These are phyloP conservation scores for Clarias batrachus DNA, from an alignment of 2,113 vertebrate genomes.

Conservation along the genomic window DNA sequence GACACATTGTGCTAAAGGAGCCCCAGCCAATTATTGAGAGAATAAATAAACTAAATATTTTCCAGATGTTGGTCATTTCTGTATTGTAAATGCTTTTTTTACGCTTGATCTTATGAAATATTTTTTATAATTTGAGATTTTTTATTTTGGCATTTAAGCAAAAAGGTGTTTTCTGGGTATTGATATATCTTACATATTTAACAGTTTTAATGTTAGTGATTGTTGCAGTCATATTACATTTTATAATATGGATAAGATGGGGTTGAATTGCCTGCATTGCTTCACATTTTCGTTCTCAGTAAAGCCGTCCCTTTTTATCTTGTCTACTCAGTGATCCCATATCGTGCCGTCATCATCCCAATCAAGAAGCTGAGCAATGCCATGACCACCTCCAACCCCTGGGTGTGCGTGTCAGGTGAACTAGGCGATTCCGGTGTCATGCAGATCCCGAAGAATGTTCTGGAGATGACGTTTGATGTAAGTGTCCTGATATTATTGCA, in stretches of 20 bases:
- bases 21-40: too few species aligned
- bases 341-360: conserved; percentile 90
- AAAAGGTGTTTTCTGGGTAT: too few species aligned
- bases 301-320: neutral
- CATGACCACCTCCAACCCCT: conserved; percentile 92
- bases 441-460: conserved; percentile 92
- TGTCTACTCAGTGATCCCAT: conserved; percentile 83
- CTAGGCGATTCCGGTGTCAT: conserved; percentile 89
- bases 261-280: neutral
- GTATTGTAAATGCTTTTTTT: neutral
- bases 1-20: too few species aligned
- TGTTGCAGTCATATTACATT: neutral
- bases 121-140: too few species aligned
- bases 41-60: too few species aligned
- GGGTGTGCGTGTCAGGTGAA: conserved; percentile 96
- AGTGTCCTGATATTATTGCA: conserved; percentile 51
- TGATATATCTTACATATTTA: too few species aligned
- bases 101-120: too few species aligned
- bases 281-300: neutral
- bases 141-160: neutral
- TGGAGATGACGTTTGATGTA: conserved; percentile 97
- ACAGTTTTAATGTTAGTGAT: too few species aligned
- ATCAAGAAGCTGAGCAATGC: conserved; percentile 97
- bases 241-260: too few species aligned
- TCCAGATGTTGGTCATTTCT: too few species aligned